Evolutionary conservation across 2,113 vertebrate species (phyloP), one percentile per base, ranked within the genome.

Genomic region (Prolemur simus): DNA sequence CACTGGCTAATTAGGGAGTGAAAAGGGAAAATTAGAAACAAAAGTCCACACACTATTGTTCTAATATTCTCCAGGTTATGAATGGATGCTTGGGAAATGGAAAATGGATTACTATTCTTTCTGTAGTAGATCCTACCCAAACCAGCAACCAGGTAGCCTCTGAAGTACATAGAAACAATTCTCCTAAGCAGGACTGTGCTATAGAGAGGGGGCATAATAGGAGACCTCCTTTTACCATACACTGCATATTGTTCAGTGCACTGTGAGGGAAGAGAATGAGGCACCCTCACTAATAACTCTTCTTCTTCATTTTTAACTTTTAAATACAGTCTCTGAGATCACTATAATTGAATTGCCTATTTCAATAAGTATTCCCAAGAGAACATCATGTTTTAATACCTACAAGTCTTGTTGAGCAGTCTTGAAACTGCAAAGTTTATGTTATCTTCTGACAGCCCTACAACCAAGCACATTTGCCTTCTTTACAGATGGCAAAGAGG

Each of bases 311-410:
- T 84, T 47, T 15, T 13, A 42, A 77, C 2, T 56, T 68, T 73
- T 64, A 68, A 69, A 78, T 29, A 69, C 4, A 89, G 37, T 42
- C 25, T 56, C 17, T 88, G 29, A 93, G 56, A 81, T 47, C 54
- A 37, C 13, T 47, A 49, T 74, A 76, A 95, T 17, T 78, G 7
- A 89, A 80, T 32, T 66, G 54, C 25, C 88, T 97, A 94, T 96
- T 98, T 96, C 93, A 97, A 97, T 56, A 15, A 47, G 1, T 25
- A 96, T 95, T 89, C 73, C 87, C 80, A 93, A 29, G 83, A 98
- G 64, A 97, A 97, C 77, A 90, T 86, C 69, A 95, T 96, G 87
- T 97, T 98, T 98, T 96, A 97, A 84, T 97, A 95, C 3, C 27
- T 76, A 45, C 10, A 92, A 0, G 5, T 94, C 74, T 96, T 96